Percentiles rank a stretch among this genome's conserved stretches.
Evolutionary conservation across 2,888 invertebrate species (phyloP).

Genomic region (Acronicta aceris): DNA sequence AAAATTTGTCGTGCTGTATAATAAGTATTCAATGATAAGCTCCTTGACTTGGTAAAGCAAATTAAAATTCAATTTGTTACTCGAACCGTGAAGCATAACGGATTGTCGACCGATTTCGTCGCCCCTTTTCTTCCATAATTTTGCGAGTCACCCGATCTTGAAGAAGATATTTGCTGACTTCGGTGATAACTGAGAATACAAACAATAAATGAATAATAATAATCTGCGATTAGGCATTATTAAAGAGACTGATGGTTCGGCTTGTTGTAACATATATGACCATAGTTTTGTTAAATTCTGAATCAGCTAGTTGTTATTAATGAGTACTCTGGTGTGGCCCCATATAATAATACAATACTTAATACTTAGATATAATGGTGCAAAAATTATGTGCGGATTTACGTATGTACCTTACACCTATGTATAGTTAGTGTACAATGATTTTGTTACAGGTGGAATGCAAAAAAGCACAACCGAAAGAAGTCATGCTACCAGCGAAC

Average conservation of each 20-base stretch:
- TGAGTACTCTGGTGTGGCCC: too few relatives aligned
- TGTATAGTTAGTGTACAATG: background rate
- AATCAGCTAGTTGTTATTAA: too few relatives aligned
- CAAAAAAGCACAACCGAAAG: constrained; percentile 99
- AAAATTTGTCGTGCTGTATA: constrained; percentile 78
- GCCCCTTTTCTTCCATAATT: constrained; percentile 84
- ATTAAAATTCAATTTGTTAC: constrained; percentile 88
- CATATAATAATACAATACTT: too few relatives aligned
- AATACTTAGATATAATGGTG: too few relatives aligned
- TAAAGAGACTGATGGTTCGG: background rate
- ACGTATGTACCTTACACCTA: background rate
- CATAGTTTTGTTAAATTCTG: too few relatives aligned
- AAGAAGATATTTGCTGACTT: constrained; percentile 71
- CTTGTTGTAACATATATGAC: background rate
- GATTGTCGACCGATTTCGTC: constrained; percentile 84
- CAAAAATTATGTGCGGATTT: too few relatives aligned
- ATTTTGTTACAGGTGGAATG: constrained; percentile 96
- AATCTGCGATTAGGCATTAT: constrained; percentile 8
- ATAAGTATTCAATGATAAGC: constrained; percentile 86
- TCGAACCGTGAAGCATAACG: constrained; percentile 85
- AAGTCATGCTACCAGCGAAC: constrained; percentile 99
- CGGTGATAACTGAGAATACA: constrained; percentile 64
- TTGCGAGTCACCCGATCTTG: constrained; percentile 77
- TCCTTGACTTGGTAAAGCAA: constrained; percentile 85
- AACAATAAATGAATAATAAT: constrained; percentile 49